Evolutionary conservation across 2,113 vertebrate genomes (phyloP).

Genomic region (Myotis lucifugus): DNA sequence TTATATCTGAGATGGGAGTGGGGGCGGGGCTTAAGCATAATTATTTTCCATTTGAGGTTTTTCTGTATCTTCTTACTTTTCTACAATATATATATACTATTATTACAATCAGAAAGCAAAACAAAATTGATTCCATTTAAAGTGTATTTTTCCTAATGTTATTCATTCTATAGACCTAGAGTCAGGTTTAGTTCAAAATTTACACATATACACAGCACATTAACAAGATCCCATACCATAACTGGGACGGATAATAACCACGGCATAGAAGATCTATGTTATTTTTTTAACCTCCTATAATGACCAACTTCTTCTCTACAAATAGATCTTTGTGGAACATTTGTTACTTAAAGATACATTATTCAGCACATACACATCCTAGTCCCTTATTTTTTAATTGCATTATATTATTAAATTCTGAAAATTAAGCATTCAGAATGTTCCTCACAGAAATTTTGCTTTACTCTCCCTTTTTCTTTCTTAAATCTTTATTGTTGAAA

Average conservation of each 20-base stretch:
- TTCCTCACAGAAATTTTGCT: not conserved
- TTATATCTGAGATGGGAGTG: not conserved
- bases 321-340: not conserved
- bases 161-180: not conserved
- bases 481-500: too few relatives aligned
- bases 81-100: not conserved
- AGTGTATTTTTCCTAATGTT: not conserved
- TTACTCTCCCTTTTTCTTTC: not conserved
- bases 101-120: not conserved
- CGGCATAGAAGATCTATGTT: not conserved
- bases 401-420: slow-evolving; percentile 1
- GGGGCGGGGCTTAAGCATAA: not conserved
- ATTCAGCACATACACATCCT: not conserved
- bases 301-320: slow-evolving; percentile 22
- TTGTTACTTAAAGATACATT: slow-evolving; percentile 11
- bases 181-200: not conserved
- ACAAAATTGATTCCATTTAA: not conserved
- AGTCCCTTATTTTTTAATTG: not conserved
- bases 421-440: not conserved
- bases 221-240: not conserved
- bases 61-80: not conserved
- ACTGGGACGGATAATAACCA: not conserved
- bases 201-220: rapidly evolving
- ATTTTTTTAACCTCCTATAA: not conserved
- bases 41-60: not conserved